Evolutionary conservation across 2,797 vertebrate genomes (phyloP), one percentile per base, ranked within the genome.

Genomic region (Eulemur mongoz): DNA sequence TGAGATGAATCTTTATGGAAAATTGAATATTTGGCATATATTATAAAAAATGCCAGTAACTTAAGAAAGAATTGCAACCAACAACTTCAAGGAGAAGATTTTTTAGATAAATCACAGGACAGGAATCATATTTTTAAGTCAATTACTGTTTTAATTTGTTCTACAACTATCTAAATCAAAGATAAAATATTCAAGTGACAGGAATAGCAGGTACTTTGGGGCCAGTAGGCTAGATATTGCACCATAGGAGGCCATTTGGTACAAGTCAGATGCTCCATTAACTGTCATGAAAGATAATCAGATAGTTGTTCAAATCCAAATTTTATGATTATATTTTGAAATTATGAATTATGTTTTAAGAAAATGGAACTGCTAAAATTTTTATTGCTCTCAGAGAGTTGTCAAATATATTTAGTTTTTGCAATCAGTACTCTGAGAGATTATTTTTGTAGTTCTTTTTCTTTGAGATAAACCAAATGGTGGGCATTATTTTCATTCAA

Each of bases 401-500:
- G 78, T 50, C 27, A 52, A 79, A 79, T 63, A 27, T 50, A 83
- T 76, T 95, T 90, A 86, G 79, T 93, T 73, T 91, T 89, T 73
- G 8, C 82, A 92, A 86, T 89, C 48, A 92, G 75, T 76, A 61
- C 43, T 96, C 72, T 67, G 38, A 80, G 25, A 70, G 35, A 84
- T 73, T 89, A 73, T 14, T 83, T 93, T 84, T 88, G 38, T 20
- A 69, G 13, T 80, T 93, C 61, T 82, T 89, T 85, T 76, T 79
- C 50, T 88, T 89, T 97, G 48, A 89, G 54, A 91, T 86, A 35
- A 93, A 2, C 94, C 83, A 92, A 93, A 93, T 96, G 91, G 83
- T 96, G 73, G 73, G 83, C 69, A 82, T 93, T 43, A 73, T 92
- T 96, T 96, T 96, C 78, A 92, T 89, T 96, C 40, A 79, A 82